Conservation (phyloP, 2,797 vertebrate genomes). For the Monodelphis domestica region DNA sequence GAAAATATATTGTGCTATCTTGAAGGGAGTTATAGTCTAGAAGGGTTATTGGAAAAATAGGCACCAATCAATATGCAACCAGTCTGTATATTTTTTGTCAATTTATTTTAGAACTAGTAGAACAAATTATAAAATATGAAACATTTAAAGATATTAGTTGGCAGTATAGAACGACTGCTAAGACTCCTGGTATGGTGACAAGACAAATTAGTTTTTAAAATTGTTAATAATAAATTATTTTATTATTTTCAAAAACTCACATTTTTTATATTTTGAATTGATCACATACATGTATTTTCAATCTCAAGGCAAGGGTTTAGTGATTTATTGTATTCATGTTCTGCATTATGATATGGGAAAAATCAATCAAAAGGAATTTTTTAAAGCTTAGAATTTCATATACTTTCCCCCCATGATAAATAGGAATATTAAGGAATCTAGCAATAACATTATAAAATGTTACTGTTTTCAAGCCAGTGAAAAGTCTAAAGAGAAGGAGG, state of each 20-base stretch:
- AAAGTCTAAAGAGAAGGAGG: not conserved
- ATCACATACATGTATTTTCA: not conserved
- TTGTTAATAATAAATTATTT: constrained; percentile 16
- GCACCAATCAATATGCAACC: not conserved
- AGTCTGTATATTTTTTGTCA: not conserved
- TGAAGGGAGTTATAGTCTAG: not conserved
- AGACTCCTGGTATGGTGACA: not conserved
- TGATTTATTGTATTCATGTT: constrained; percentile 29
- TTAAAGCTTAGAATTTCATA: constrained; percentile 28
- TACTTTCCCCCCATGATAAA: not conserved
- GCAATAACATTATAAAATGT: not conserved
- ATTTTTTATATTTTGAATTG: not conserved
- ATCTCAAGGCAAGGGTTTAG: constrained; percentile 6
- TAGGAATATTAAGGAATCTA: not conserved
- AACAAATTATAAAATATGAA: not conserved
- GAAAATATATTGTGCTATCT: not conserved
- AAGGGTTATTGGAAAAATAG: not conserved
- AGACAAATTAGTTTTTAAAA: constrained; percentile 22
- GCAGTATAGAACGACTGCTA: not conserved
- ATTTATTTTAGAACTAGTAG: not conserved
- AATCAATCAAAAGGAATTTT: constrained; percentile 37
- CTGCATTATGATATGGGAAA: not conserved
- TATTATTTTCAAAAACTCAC: constrained; percentile 19
- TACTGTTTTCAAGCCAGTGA: not conserved
- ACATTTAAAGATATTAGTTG: not conserved